Evolutionary conservation across 2,113 vertebrate species (phyloP).

Genomic region (Seriola rivoliana): DNA sequence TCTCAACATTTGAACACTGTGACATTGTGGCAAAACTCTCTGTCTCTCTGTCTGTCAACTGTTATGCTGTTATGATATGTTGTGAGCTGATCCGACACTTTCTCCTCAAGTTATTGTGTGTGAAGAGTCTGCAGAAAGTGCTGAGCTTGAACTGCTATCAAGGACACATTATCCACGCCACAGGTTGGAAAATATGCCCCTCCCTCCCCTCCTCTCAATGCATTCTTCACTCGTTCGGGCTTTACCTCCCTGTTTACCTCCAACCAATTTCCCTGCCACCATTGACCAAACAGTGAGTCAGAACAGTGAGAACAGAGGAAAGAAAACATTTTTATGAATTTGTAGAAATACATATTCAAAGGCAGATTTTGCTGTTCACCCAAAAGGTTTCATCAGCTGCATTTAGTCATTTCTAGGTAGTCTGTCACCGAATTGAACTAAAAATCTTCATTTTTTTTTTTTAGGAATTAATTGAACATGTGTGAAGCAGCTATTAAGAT

Average conservation of each 20-base stretch:
- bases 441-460: slow-evolving; percentile 3
- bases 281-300: background rate
- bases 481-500: slow-evolving; percentile 49
- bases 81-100: slow-evolving; percentile 10
- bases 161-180: slow-evolving; percentile 24
- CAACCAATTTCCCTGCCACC: background rate
- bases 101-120: slow-evolving; percentile 19
- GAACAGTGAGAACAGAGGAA: background rate
- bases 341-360: slow-evolving; percentile 11
- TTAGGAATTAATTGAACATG: slow-evolving; percentile 47
- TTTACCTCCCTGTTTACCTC: slow-evolving; percentile 13
- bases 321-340: slow-evolving; percentile 28
- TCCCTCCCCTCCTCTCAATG: background rate
- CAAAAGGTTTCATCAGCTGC: background rate
- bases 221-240: background rate
- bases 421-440: background rate
- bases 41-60: background rate
- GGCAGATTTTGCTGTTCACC: background rate
- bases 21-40: background rate
- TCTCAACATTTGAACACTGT: background rate
- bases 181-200: slow-evolving; percentile 12
- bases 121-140: slow-evolving; percentile 3
- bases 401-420: background rate
- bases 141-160: slow-evolving; percentile 24
- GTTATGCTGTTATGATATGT: slow-evolving; percentile 2